These are phyloP conservation scores for Drosophila melanogaster DNA, from an alignment of 1,140 invertebrate genomes.

Conservation along the genomic window Release_6_plus_ISO1_MT NC_004354.4:14979501-14980000, in stretches of 20 bases:
- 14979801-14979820: slow-evolving; percentile 14
- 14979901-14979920: slow-evolving; percentile 41
- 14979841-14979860: slow-evolving; percentile 45
- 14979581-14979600: neutral
- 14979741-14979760: too few species aligned
- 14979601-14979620: too few species aligned
- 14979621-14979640: too few species aligned
- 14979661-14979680: too few species aligned
- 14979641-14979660: too few species aligned
- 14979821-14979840: slow-evolving; percentile 32
- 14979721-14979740: too few species aligned
- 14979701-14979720: too few species aligned
- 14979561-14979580: neutral
- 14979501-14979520: slow-evolving; percentile 13
- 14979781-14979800: slow-evolving; percentile 2
- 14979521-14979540: slow-evolving; percentile 3
- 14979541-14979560: neutral
- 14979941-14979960: neutral
- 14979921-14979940: neutral
- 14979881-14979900: slow-evolving; percentile 29
- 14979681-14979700: too few species aligned
- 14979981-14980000: slow-evolving; percentile 61
- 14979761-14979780: neutral
- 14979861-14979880: slow-evolving; percentile 20
- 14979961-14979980: slow-evolving; percentile 34